phyloP scores from a whole-genome alignment of 2,113 vertebrate species.

The Microtus oregoni region DNA sequence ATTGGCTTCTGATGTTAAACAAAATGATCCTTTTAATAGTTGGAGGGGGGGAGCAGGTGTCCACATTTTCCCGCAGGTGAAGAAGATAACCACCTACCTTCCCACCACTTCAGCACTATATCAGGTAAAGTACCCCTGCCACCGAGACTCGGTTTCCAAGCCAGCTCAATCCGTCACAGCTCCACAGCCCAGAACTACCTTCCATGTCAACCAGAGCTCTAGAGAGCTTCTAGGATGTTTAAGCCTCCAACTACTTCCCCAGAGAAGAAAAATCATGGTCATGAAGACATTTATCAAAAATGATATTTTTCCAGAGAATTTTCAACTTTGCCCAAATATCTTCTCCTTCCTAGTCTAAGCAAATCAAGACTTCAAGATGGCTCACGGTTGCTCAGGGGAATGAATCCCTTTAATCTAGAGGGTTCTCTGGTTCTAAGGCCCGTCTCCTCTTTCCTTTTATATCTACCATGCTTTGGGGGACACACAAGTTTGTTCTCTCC shows the following conservation, averaged over 20 bases:
- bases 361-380: conserved; percentile 2
- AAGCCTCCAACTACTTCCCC: neutral
- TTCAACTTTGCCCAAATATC: conserved; percentile 15
- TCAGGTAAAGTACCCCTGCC: conserved; percentile 74
- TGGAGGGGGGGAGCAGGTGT: conserved; percentile 48
- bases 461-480: neutral
- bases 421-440: neutral
- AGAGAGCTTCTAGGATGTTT: conserved; percentile 56
- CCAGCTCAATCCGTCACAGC: conserved; percentile 66
- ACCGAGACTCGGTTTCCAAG: conserved; percentile 68
- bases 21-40: conserved; percentile 78
- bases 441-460: neutral
- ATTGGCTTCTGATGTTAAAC: conserved; percentile 80
- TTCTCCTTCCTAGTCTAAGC: neutral
- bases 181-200: conserved; percentile 51
- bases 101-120: conserved; percentile 66
- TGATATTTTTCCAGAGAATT: conserved; percentile 20
- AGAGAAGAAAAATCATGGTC: neutral
- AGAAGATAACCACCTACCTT: conserved; percentile 76
- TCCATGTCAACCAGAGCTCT: conserved; percentile 67
- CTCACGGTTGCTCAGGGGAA: conserved; percentile 14
- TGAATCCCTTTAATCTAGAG: neutral
- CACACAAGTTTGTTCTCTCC: neutral
- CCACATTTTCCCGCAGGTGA: conserved; percentile 77
- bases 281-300: conserved; percentile 25